These are phyloP conservation scores for Heliconius ethilla DNA, from an alignment of 2,888 invertebrate species.

Conservation along the genomic window DNA sequence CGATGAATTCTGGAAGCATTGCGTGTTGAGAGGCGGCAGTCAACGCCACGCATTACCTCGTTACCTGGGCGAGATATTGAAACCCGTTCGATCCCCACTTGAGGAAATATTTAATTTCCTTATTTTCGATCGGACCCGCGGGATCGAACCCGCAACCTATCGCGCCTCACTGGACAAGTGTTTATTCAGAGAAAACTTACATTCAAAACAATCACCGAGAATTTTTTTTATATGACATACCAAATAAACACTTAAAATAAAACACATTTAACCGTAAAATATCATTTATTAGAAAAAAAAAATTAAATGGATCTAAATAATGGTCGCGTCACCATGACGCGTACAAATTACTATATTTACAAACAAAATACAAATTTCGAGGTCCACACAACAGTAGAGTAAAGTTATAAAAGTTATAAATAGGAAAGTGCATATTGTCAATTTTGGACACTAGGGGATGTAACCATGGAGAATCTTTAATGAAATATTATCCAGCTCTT, in stretches of 20 bases:
- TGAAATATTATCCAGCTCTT: neutral
- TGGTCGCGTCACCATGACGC: neutral
- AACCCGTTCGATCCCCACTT: too few relatives aligned
- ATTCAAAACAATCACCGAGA: neutral
- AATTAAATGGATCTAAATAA: constrained; percentile 43
- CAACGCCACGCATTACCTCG: neutral
- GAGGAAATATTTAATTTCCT: too few relatives aligned
- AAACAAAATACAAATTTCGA: constrained; percentile 19
- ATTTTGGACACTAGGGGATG: constrained; percentile 34
- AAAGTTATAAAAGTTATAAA: constrained; percentile 46
- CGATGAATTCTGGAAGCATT: neutral
- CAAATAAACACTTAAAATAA: constrained; percentile 27
- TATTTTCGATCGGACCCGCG: too few relatives aligned
- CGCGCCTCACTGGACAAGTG: too few relatives aligned
- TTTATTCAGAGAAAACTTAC: neutral
- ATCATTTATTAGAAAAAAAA: constrained; percentile 69
- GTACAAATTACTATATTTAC: constrained; percentile 17
- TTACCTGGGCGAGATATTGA: neutral
- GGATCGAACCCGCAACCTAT: too few relatives aligned
- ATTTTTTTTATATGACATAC: neutral
- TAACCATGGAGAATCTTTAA: neutral
- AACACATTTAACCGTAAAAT: constrained; percentile 60
- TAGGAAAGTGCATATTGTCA: constrained; percentile 44
- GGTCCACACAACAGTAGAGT: constrained; percentile 23
- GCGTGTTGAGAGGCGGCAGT: neutral